phyloP scores from a whole-genome alignment of 2,797 vertebrate genomes.

The Cephalopachus bancanus region DNA sequence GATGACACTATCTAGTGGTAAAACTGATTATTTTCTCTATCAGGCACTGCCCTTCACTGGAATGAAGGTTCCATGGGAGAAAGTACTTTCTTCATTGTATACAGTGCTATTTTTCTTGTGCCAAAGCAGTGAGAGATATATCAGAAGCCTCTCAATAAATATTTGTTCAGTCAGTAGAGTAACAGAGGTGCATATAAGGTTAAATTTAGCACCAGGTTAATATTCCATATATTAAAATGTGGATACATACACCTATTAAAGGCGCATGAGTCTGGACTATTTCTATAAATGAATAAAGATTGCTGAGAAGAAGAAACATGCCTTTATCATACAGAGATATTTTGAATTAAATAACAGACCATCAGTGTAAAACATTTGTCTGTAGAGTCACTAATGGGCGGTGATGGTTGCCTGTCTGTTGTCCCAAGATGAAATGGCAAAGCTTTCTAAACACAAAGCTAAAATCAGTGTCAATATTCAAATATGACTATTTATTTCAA shows the following conservation, averaged over 20 bases:
- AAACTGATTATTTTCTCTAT: not conserved
- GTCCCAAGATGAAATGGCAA: slow-evolving; percentile 2
- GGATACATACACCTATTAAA: not conserved
- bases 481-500: slow-evolving; percentile 66
- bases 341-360: not conserved
- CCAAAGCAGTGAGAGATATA: not conserved
- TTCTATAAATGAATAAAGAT: not conserved
- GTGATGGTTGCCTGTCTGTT: not conserved
- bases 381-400: not conserved
- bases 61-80: not conserved
- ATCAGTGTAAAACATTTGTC: not conserved
- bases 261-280: not conserved
- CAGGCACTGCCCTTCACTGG: not conserved
- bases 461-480: slow-evolving; percentile 42
- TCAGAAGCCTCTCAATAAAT: not conserved
- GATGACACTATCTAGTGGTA: not conserved
- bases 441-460: not conserved
- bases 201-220: not conserved
- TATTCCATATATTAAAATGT: not conserved
- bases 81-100: not conserved
- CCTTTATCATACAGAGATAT: not conserved
- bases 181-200: not conserved
- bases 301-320: not conserved
- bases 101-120: not conserved
- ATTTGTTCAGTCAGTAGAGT: not conserved